Evolutionary conservation across 2,113 vertebrate species (phyloP).

Genomic region (Ctenodactylus gundi): DNA sequence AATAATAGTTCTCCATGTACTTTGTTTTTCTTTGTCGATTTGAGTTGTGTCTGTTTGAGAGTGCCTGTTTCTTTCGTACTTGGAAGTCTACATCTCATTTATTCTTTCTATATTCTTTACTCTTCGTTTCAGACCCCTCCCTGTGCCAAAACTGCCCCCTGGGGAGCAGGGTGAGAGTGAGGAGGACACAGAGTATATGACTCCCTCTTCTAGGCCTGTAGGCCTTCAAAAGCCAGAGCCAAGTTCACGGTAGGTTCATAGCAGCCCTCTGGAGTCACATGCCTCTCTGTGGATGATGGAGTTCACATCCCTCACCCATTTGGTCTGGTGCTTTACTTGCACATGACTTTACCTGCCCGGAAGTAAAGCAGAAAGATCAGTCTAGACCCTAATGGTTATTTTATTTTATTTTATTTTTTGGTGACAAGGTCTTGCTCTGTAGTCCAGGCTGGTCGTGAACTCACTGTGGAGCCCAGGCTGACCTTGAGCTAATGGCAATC

Average conservation of each 20-base stretch:
- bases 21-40: background rate
- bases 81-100: background rate
- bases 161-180: constrained; percentile 89
- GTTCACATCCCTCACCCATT: background rate
- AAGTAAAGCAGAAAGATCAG: background rate
- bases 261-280: background rate
- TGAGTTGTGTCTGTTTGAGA: background rate
- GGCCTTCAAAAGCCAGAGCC: constrained; percentile 85
- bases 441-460: too few species aligned
- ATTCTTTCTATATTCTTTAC: background rate
- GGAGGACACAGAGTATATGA: constrained; percentile 97
- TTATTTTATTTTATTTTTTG: too few species aligned
- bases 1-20: background rate
- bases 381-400: background rate
- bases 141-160: constrained; percentile 84
- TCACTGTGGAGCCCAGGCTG: too few species aligned
- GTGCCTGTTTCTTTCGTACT: background rate
- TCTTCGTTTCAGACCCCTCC: constrained; percentile 84
- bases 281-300: background rate
- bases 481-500: too few species aligned
- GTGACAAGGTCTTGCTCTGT: too few species aligned
- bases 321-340: background rate
- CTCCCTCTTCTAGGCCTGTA: constrained; percentile 92
- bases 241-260: constrained; percentile 80
- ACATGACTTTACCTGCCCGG: background rate